Conservation (phyloP, 2,113 vertebrate genomes). For the Oenanthe melanoleuca region DNA sequence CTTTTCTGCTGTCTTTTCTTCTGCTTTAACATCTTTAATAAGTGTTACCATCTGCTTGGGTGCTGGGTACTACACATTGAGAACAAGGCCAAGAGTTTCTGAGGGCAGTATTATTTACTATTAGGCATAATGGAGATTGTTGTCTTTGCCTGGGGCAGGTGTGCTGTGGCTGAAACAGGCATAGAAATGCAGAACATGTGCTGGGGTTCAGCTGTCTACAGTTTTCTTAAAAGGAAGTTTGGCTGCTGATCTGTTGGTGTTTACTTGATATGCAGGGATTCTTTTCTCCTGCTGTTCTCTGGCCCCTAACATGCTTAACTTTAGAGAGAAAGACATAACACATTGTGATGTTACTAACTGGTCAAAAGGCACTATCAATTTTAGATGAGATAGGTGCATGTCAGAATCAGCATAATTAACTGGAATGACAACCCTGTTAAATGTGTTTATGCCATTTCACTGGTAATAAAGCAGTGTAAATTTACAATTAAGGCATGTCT, state of each 20-base stretch:
- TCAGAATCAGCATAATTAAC: conserved; percentile 76
- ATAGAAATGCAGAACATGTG: conserved; percentile 45
- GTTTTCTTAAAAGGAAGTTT: neutral
- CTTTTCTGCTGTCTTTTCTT: conserved; percentile 14
- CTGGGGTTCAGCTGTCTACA: neutral
- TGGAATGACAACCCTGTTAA: conserved; percentile 69
- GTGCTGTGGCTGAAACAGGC: neutral
- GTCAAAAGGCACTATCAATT: conserved; percentile 60
- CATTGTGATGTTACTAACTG: conserved; percentile 27
- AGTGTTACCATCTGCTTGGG: conserved; percentile 52
- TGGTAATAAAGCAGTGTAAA: conserved; percentile 71
- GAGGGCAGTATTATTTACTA: neutral
- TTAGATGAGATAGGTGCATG: conserved; percentile 61
- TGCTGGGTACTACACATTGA: neutral
- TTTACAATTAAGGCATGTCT: conserved; percentile 73
- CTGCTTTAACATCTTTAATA: conserved; percentile 22
- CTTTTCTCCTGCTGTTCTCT: neutral
- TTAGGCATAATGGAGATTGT: conserved; percentile 12
- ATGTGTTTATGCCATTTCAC: conserved; percentile 62
- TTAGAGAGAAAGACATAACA: conserved; percentile 39
- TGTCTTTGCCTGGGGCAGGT: conserved; percentile 53
- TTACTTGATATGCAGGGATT: neutral
- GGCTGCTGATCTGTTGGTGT: neutral
- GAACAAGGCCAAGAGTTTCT: neutral
- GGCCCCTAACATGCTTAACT: conserved; percentile 7